Percentiles rank a stretch among this genome's conserved stretches.
These are phyloP conservation scores for Zaprionus bogoriensis DNA, from an alignment of 2,888 invertebrate genomes.

Conservation along the genomic window DNA sequence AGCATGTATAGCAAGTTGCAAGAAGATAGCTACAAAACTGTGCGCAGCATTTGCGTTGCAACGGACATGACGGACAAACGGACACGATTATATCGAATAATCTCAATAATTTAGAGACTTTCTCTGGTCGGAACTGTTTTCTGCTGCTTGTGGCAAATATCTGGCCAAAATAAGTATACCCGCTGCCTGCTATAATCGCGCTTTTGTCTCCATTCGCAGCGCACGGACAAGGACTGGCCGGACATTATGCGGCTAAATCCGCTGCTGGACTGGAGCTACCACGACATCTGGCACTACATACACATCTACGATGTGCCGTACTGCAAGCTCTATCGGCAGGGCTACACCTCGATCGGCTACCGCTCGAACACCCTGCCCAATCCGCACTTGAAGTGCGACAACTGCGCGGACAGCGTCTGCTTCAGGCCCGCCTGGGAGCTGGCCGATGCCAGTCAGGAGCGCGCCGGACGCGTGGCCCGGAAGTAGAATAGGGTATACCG, in stretches of 20 bases:
- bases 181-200: too few species aligned
- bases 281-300: slow-evolving; percentile 95
- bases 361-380: slow-evolving; percentile 91
- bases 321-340: slow-evolving; percentile 94
- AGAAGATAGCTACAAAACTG: too few species aligned
- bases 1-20: too few species aligned
- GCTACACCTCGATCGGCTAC: slow-evolving; percentile 95
- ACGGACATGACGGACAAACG: too few species aligned
- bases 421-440: slow-evolving; percentile 90
- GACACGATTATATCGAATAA: too few species aligned
- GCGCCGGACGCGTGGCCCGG: slow-evolving; percentile 74
- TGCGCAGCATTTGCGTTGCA: too few species aligned
- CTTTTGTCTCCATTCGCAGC: slow-evolving; percentile 82
- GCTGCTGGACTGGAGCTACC: slow-evolving; percentile 95
- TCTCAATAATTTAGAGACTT: too few species aligned
- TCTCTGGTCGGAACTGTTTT: too few species aligned
- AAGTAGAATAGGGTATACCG: too few species aligned
- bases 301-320: slow-evolving; percentile 91
- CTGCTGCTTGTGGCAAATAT: too few species aligned
- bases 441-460: slow-evolving; percentile 71
- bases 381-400: slow-evolving; percentile 85
- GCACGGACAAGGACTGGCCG: slow-evolving; percentile 96
- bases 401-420: neutral
- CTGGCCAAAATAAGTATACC: too few species aligned
- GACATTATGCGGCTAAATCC: slow-evolving; percentile 94